Percentiles rank a stretch among this genome's conserved stretches.
Evolutionary conservation across 1,140 invertebrate genomes (phyloP).

Genomic region (Listronotus bonariensis): DNA sequence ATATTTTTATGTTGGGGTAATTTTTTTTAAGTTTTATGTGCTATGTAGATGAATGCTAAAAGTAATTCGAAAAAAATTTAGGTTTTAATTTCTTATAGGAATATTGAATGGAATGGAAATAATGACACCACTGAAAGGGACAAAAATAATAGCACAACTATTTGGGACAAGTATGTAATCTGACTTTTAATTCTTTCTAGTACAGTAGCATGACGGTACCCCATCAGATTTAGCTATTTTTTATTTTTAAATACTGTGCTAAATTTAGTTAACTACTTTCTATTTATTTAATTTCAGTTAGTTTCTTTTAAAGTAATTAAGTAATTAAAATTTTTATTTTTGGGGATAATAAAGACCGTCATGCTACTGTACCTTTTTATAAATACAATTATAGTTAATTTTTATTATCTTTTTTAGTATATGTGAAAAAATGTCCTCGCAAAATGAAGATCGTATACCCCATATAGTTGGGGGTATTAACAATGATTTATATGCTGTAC

Average conservation of each 20-base stretch:
- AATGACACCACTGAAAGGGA: conserved; percentile 44
- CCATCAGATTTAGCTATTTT: background rate
- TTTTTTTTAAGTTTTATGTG: too few species aligned
- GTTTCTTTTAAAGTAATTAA: background rate
- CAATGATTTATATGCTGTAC: conserved; percentile 76
- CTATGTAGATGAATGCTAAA: too few species aligned
- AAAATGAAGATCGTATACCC: conserved; percentile 62
- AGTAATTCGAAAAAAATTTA: background rate
- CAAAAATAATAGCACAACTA: conserved; percentile 46
- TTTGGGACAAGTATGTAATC: conserved; percentile 51
- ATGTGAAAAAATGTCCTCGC: conserved; percentile 60
- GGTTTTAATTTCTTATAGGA: conserved; percentile 47
- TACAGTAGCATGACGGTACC: conserved; percentile 37
- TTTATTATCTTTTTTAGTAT: conserved; percentile 54
- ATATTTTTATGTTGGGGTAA: too few species aligned
- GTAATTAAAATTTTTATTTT: conserved; percentile 9
- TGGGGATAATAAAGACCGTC: conserved; percentile 27
- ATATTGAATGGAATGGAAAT: conserved; percentile 51
- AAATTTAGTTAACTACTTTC: background rate
- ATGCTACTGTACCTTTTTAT: conserved; percentile 31
- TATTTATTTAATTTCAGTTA: too few species aligned
- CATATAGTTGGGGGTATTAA: conserved; percentile 72
- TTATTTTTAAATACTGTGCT: conserved; percentile 9
- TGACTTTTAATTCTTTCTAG: background rate
- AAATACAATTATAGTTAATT: background rate